Evolutionary conservation across 2,888 invertebrate genomes (phyloP), one percentile per base, ranked within the genome.

Genomic region (Scotopteryx bipunctaria): DNA sequence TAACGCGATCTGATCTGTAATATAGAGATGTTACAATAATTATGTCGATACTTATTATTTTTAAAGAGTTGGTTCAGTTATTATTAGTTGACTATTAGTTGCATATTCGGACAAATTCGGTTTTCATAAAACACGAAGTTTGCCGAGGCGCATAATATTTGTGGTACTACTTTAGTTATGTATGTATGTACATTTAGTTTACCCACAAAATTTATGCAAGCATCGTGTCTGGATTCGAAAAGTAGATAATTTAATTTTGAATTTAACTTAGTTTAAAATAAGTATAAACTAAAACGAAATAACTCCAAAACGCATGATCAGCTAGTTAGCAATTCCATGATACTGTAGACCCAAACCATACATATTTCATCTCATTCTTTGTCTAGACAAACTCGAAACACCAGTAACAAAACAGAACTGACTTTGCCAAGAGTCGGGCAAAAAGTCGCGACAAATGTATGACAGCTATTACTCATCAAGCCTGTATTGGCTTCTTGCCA

Each of bases 381-480:
- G 55, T 49, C 49, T 50, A 50, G 55, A 47, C 51, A 43, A 47
- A 29, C 40, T 15, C 29, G 8, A 35, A 29, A 43, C 35, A 35
- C 40, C 27, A 33, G 32, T 13, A 33, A 27, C 47, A 43, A 47
- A 47, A 42, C 23, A 27, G 23, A 6, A 45, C 29, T 9, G 29
- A 44, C 47, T 48, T 53, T 43, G 43, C 53, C 41, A 44, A 54
- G 31, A 35, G 35, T 23, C 15, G 8, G 13, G 15, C 35, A 54
- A 54, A 54, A 54, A 48, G 17, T 47, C 17, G 40, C 56, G 62
- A 67, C 64, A 66, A 67, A 73, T 76, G 64, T 68, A 72, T 66
- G 70, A 66, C 63, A 55, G 61, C 68, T 49, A 73, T 80, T 73
- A 79, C 64, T 78, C 78, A 77, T 78, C 70, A 66, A 55, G 27